Percentiles rank a stretch among this genome's conserved stretches.
Conservation (phyloP, 2,113 vertebrate genomes). For the Seriola aureovittata region DNA sequence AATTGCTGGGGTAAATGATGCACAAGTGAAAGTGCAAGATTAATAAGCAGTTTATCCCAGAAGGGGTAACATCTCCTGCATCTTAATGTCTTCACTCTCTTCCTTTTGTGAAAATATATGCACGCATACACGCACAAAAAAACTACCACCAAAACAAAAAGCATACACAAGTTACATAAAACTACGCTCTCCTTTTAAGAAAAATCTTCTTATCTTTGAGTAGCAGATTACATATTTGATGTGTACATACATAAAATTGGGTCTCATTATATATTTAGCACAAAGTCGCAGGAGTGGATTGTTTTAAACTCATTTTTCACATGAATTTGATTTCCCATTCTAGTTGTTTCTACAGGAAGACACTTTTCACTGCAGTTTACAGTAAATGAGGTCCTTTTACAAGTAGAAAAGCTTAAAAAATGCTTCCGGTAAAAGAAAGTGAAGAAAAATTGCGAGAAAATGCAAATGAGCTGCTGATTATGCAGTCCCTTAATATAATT, state of each 20-base stretch:
- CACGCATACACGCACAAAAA: slow-evolving; percentile 12
- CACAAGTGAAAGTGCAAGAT: slow-evolving; percentile 70
- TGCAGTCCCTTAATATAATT: slow-evolving; percentile 62
- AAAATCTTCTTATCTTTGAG: slow-evolving; percentile 2
- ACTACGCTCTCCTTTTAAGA: neutral
- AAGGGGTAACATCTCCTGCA: slow-evolving; percentile 49
- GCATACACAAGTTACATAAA: neutral
- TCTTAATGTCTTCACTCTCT: slow-evolving; percentile 47
- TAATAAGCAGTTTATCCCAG: slow-evolving; percentile 70
- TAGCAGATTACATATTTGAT: slow-evolving; percentile 11
- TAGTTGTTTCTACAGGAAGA: slow-evolving; percentile 6
- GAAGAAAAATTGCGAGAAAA: slow-evolving; percentile 42
- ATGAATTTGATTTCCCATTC: neutral
- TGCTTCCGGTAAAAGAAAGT: slow-evolving; percentile 45
- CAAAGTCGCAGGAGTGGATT: neutral
- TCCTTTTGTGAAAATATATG: slow-evolving; percentile 27
- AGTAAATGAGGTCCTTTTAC: slow-evolving; percentile 38
- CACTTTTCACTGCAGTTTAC: slow-evolving; percentile 35
- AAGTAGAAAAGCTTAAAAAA: slow-evolving; percentile 27
- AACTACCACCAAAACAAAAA: neutral
- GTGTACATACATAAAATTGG: slow-evolving; percentile 1
- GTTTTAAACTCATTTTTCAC: slow-evolving; percentile 11
- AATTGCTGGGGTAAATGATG: slow-evolving; percentile 66
- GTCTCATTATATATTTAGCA: neutral
- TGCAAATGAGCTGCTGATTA: slow-evolving; percentile 67